Conservation (phyloP, 1,140 invertebrate genomes). For the Zophobas morio region DNA sequence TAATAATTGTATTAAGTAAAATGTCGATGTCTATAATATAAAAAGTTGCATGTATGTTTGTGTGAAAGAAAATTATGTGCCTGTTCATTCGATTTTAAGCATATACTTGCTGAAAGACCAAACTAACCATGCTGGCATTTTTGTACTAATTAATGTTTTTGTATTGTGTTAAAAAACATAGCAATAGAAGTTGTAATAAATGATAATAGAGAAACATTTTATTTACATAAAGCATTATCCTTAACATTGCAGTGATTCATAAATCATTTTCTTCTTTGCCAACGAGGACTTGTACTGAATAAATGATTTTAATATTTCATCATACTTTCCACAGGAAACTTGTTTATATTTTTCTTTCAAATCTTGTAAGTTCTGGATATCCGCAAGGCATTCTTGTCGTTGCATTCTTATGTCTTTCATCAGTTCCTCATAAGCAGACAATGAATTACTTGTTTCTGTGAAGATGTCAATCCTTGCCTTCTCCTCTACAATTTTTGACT, state of each 20-base stretch:
- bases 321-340: constrained; percentile 60
- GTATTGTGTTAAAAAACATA: constrained; percentile 4
- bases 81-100: no score
- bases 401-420: constrained; percentile 60
- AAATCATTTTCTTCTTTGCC: constrained; percentile 58
- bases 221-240: not conserved
- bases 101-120: no score
- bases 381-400: constrained; percentile 54
- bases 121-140: not conserved
- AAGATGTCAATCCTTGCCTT: constrained; percentile 59
- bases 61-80: no score
- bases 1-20: no score
- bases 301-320: constrained; percentile 61
- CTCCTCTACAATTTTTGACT: constrained; percentile 51
- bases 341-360: constrained; percentile 59
- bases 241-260: constrained; percentile 35
- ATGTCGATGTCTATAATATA: no score
- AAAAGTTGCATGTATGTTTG: no score
- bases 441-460: constrained; percentile 56
- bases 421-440: constrained; percentile 59
- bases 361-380: constrained; percentile 57
- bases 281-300: constrained; percentile 59
- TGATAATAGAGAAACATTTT: constrained; percentile 1
- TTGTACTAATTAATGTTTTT: constrained; percentile 14
- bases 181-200: not conserved